These are phyloP conservation scores for Sciaenops ocellatus DNA, from an alignment of 2,797 vertebrate genomes.

Conservation along the genomic window DNA sequence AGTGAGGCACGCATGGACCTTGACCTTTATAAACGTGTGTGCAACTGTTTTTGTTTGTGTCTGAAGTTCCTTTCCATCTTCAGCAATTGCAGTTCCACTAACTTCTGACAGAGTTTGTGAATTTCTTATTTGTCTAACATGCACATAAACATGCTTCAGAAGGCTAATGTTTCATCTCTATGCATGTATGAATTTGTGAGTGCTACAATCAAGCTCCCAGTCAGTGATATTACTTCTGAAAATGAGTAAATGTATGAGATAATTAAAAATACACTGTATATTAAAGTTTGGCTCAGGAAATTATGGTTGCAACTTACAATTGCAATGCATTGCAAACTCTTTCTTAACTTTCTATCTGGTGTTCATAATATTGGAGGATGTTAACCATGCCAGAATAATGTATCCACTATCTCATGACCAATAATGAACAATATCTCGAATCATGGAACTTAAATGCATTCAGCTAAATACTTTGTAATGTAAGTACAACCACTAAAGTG, in stretches of 20 bases:
- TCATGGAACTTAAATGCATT: no score
- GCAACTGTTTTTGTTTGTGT: not conserved
- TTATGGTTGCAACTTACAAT: not conserved
- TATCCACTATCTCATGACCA: no score
- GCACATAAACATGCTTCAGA: not conserved
- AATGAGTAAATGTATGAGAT: not conserved
- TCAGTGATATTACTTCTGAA: not conserved
- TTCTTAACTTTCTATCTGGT: not conserved
- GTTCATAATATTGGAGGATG: not conserved
- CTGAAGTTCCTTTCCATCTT: not conserved
- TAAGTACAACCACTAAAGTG: not conserved
- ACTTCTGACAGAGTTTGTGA: slow-evolving; percentile 8
- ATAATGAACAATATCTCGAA: no score
- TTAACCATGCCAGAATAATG: slow-evolving; percentile 1
- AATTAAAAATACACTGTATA: no score
- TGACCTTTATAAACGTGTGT: not conserved
- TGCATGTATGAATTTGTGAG: slow-evolving; percentile 4
- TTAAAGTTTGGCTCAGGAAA: no score
- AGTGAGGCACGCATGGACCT: slow-evolving; percentile 38
- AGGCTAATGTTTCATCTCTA: not conserved
- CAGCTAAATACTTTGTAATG: no score
- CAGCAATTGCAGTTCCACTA: slow-evolving; percentile 8
- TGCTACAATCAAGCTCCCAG: not conserved
- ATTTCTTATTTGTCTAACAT: not conserved
- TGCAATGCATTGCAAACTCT: not conserved